Conservation (phyloP, 2,113 vertebrate species). For the Solea senegalensis region DNA sequence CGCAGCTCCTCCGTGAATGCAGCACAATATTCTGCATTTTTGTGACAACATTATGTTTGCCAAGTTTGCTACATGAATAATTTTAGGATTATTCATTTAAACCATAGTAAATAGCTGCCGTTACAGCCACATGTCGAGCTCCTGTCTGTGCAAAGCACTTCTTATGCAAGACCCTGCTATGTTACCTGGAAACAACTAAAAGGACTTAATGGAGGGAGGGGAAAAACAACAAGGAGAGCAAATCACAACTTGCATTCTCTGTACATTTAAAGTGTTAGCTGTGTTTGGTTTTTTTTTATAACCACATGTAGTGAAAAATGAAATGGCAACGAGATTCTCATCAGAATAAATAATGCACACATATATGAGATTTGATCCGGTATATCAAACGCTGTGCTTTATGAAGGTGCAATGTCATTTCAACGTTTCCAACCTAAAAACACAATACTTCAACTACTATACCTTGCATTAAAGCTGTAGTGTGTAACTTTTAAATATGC, state of each 20-base stretch:
- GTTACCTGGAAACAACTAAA: constrained; percentile 62
- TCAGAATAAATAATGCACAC: background rate
- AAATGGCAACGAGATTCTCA: background rate
- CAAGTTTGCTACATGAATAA: constrained; percentile 7
- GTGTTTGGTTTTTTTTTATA: too few relatives aligned
- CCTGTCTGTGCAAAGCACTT: constrained; percentile 24
- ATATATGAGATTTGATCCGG: background rate
- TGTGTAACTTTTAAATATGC: too few relatives aligned
- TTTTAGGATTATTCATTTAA: too few relatives aligned
- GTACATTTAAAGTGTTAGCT: background rate
- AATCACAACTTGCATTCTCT: constrained; percentile 13
- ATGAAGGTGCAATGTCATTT: too few relatives aligned
- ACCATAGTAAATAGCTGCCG: too few relatives aligned
- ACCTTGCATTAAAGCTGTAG: too few relatives aligned
- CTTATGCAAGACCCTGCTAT: constrained; percentile 41
- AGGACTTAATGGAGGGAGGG: constrained; percentile 5
- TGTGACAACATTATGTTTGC: background rate
- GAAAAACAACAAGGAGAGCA: constrained; percentile 23
- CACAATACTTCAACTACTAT: too few relatives aligned
- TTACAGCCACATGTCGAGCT: too few relatives aligned
- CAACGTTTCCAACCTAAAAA: too few relatives aligned
- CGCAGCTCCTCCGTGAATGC: constrained; percentile 17
- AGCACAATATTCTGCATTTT: constrained; percentile 5
- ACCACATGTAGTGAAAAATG: too few relatives aligned
- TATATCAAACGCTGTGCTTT: too few relatives aligned